A percentile compares a stretch with the other conserved stretches of the same genome.
phyloP scores from a whole-genome alignment of 2,113 vertebrate species.

The Psammodynastes pulverulentus region DNA sequence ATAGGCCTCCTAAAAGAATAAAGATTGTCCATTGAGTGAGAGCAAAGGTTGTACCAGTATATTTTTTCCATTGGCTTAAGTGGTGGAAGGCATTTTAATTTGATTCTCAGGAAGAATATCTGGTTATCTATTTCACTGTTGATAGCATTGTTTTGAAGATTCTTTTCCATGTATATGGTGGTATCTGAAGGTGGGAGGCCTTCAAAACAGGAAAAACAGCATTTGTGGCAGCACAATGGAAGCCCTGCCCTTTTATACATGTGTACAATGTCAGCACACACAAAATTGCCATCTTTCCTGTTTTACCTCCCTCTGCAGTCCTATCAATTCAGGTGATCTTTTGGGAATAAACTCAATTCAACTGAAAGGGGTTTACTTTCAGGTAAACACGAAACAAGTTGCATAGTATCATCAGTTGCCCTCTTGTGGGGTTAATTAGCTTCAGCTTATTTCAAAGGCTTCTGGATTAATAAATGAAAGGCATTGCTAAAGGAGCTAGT shows the following conservation, averaged over 20 bases:
- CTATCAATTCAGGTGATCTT: too few species aligned
- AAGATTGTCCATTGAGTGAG: too few species aligned
- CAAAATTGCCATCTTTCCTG: background rate
- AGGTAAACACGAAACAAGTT: background rate
- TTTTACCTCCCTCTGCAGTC: background rate
- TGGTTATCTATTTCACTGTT: background rate
- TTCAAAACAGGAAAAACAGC: background rate
- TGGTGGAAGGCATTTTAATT: background rate
- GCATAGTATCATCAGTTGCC: background rate
- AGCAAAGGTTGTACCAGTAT: too few species aligned
- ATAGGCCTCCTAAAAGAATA: slow-evolving; percentile 72
- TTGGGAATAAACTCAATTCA: background rate
- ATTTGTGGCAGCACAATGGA: background rate
- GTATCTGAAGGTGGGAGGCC: background rate
- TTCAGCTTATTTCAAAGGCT: background rate
- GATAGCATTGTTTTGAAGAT: background rate
- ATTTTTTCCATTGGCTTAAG: too few species aligned
- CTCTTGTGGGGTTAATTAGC: background rate
- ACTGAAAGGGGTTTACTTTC: background rate
- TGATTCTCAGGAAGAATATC: background rate
- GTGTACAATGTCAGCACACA: background rate
- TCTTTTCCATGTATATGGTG: background rate
- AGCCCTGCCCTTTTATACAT: background rate
- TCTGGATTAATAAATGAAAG: background rate
- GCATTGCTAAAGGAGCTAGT: background rate